phyloP scores from a whole-genome alignment of 2,113 vertebrate species.

The Terrapene triunguis region DNA sequence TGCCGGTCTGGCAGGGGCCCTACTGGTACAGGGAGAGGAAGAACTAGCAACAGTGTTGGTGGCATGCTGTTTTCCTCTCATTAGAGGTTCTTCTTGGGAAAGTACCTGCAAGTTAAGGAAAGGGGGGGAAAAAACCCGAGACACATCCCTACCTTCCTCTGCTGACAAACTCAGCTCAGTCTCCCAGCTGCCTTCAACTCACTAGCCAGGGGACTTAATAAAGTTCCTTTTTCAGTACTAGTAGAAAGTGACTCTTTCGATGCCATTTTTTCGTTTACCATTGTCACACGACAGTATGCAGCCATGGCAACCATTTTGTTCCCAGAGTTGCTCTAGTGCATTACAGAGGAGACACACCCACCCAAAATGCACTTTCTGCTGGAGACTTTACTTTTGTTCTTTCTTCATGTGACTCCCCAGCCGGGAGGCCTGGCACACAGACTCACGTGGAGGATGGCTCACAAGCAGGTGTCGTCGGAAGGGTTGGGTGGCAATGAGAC shows the following conservation, averaged over 20 bases:
- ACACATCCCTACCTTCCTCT: not conserved
- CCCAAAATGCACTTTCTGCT: rapidly evolving
- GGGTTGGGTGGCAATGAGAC: not conserved
- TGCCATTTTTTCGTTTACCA: too few species aligned
- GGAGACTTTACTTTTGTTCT: too few species aligned
- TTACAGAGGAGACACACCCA: not conserved
- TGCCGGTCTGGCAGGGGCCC: not conserved
- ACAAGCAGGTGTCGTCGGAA: not conserved
- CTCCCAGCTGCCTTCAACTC: too few species aligned
- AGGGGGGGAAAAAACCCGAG: not conserved
- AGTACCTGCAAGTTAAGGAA: not conserved
- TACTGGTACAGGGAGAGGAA: not conserved
- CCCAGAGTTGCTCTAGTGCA: too few species aligned
- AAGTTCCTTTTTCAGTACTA: too few species aligned
- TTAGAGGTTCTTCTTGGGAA: not conserved
- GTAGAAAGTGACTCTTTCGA: too few species aligned
- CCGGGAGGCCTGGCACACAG: not conserved
- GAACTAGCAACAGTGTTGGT: not conserved
- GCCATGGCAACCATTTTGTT: too few species aligned
- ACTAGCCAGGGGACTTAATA: too few species aligned
- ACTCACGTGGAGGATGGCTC: not conserved
- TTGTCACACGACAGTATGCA: too few species aligned
- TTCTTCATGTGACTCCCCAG: not conserved
- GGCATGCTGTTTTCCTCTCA: not conserved
- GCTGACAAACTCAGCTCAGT: not conserved